A percentile compares a stretch with the other conserved stretches of the same genome.
Conservation (phyloP, 2,797 vertebrate genomes). For the Perodicticus potto region DNA sequence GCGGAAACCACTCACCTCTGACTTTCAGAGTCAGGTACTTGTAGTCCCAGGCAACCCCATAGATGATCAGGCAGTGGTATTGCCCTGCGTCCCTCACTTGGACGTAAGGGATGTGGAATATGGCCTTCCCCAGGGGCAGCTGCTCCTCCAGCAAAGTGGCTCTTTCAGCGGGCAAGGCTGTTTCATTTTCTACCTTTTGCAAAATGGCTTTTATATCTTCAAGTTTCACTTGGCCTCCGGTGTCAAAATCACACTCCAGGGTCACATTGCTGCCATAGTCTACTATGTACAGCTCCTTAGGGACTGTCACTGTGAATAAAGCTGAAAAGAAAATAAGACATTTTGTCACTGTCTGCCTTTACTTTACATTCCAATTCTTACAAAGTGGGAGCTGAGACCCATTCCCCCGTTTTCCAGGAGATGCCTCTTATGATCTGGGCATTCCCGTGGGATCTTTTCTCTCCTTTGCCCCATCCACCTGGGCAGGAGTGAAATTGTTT, state of each 20-base stretch:
- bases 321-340: conserved; percentile 82
- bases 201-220: conserved; percentile 88
- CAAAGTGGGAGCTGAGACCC: background rate
- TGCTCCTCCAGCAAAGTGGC: conserved; percentile 86
- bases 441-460: background rate
- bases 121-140: conserved; percentile 87
- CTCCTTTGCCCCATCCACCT: background rate
- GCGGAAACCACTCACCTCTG: conserved; percentile 87
- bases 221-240: conserved; percentile 61
- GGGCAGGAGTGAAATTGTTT: background rate
- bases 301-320: conserved; percentile 92
- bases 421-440: background rate
- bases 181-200: conserved; percentile 86
- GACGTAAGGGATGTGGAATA: conserved; percentile 89
- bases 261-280: conserved; percentile 87
- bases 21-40: conserved; percentile 91
- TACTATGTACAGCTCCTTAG: conserved; percentile 84
- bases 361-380: background rate
- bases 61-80: conserved; percentile 91
- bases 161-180: conserved; percentile 81
- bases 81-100: conserved; percentile 90
- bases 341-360: background rate
- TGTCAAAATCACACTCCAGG: conserved; percentile 92
- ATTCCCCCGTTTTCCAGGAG: background rate
- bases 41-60: conserved; percentile 89